Percentiles rank a stretch among this genome's conserved stretches.
Evolutionary conservation across 2,113 vertebrate species (phyloP).

Genomic region (Oenanthe melanoleuca): DNA sequence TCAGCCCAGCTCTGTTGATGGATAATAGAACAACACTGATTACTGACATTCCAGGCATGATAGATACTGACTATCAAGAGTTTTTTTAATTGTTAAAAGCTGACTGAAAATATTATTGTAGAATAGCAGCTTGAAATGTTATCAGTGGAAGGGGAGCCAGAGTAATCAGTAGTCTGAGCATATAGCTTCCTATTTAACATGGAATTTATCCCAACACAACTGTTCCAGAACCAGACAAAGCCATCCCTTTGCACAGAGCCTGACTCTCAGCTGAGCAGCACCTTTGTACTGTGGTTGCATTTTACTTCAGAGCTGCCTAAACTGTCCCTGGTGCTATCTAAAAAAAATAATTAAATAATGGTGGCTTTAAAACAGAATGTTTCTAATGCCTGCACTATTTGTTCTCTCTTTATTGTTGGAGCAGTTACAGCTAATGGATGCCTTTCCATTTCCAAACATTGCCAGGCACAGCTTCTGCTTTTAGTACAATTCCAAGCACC

Average conservation of each 20-base stretch:
- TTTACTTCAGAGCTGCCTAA: background rate
- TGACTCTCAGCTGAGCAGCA: background rate
- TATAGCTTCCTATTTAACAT: background rate
- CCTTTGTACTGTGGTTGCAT: background rate
- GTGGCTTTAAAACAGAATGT: background rate
- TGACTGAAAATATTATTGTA: background rate
- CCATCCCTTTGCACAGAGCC: background rate
- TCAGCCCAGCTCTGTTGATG: background rate
- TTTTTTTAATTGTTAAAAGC: background rate
- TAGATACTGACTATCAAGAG: background rate
- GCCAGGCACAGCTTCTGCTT: background rate
- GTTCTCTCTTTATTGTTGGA: background rate
- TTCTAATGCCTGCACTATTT: background rate
- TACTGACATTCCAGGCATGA: background rate
- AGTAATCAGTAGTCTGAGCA: background rate
- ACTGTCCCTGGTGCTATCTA: background rate
- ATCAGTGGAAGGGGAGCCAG: background rate
- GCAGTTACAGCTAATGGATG: background rate
- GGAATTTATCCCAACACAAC: background rate
- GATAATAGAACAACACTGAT: background rate
- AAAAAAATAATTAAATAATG: background rate
- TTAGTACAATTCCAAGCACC: background rate
- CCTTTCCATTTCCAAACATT: background rate
- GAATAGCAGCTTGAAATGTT: background rate
- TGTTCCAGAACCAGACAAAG: accelerated